Base-by-base conservation (phyloP, 2,797 vertebrate species). In the Sebastes glaucus region DNA sequence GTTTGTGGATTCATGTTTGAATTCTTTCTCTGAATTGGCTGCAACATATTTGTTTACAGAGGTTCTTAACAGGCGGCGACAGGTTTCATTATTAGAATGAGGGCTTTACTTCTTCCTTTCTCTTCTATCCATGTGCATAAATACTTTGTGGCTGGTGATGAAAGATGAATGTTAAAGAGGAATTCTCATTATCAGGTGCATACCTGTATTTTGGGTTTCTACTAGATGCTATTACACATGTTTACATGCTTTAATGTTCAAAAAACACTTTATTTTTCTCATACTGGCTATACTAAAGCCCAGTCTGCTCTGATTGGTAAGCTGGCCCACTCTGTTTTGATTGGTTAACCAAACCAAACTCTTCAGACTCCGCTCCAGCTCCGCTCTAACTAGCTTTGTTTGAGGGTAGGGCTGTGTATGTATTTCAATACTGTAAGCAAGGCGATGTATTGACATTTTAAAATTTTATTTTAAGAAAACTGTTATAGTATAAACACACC, bases 1-100 rank as follows among this genome's bases (percentile, higher is more conserved):
- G 22, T 59, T 70, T 82, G 61, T 57, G 70, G 28, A 63, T 85
- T 67, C 25, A 28, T 46, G 5, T 74, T 59, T 64, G 64, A 22
- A 33, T 71, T 78, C 30, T 77, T 63, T 64, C 18, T 62, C 56
- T 71, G 53, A 80, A 84, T 81, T 13, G 30, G 23, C 65, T 67
- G 69, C 68, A 53, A 53, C 28, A 59, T 57, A 80, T 84, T 84
- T 72, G 42, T 82, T 84, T 71, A 72, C 73, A 76, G 52, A 70
- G 49, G 25, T 49, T 84, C 63, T 85, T 35, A 74, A 77, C 67
- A 74, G 70, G 78, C 4, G 10, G 27, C 42, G 56, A 74, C 83
- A 78, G 57, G 70, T 56, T 83, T 81, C 20, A 82, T 87, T 27
- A 46, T 85, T 61, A 38, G 22, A 87, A 67, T 4, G 27, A 70